Conservation (phyloP, 2,113 vertebrate species). For the Edolisoma coerulescens region DNA sequence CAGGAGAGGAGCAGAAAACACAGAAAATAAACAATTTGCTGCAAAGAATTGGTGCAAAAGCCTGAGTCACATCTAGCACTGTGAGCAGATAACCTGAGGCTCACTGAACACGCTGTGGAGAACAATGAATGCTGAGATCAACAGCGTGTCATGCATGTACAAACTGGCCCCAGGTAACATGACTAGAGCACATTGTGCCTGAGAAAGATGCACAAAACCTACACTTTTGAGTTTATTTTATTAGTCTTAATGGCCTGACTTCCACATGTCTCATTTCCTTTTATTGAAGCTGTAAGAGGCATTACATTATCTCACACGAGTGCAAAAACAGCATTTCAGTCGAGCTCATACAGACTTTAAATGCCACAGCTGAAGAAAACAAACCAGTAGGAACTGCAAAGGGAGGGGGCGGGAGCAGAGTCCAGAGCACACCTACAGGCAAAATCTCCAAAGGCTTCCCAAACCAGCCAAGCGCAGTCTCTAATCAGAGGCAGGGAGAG, state of each 20-base stretch:
- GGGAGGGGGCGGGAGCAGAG: neutral
- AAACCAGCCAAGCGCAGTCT: neutral
- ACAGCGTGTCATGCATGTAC: neutral
- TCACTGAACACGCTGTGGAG: neutral
- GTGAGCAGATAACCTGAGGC: neutral
- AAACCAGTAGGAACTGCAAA: neutral
- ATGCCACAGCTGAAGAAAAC: slow-evolving; percentile 41
- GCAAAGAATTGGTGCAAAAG: neutral
- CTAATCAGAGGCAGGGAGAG: neutral
- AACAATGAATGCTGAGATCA: neutral
- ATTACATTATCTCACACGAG: neutral
- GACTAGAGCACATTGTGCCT: neutral
- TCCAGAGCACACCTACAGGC: neutral
- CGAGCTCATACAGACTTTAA: neutral
- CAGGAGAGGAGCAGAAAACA: neutral
- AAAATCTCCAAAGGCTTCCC: neutral
- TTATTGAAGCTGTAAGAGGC: slow-evolving; percentile 41
- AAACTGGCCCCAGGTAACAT: neutral
- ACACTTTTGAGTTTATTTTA: slow-evolving; percentile 19
- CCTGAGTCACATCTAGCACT: neutral
- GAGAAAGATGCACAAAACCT: neutral
- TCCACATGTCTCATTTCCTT: neutral
- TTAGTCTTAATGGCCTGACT: slow-evolving; percentile 24
- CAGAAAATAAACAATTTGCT: slow-evolving; percentile 10
- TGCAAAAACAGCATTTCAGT: neutral